Base-by-base conservation (phyloP, 2,113 vertebrate species). In the Amia ocellicauda region DNA sequence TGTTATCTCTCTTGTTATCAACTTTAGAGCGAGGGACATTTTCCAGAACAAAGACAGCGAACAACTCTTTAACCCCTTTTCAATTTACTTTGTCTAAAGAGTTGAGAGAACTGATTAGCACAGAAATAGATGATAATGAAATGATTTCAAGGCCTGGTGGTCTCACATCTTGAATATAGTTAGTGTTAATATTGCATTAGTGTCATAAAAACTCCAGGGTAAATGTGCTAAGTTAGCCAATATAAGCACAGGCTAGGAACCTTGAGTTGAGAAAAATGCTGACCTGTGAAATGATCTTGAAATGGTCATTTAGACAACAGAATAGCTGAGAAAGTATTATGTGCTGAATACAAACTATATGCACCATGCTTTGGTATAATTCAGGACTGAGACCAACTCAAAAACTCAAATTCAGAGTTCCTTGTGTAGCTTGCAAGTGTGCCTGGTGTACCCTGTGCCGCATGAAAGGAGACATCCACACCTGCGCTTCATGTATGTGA, bases 101-200 rank as follows among this genome's bases (percentile, higher is more conserved):
- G 22, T 36, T 57, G 23, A 31, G 40, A 29, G 26, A 58, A 28
- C 53, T 36, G 20, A 14, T 49, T 17, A 49, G 24, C 26, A 47
- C 22, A 22, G 24, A 65, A 64, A 3, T 22, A 19, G 36, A 14
- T 7, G 14, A 19, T 22, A 50, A 58, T 56, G 41, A 31, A 56
- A 63, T 41, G 40, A 47, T 64, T 45, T 45, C 36, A 28, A 26
- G 40, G 36, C 51, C 41, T 27, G 62, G 42, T 27, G 42, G 50
- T 58, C 7, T 58, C n/a, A 4, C 16, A 17, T 45, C 9, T n/a
- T n/a, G 26, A 52, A 36, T n/a, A 11, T 23, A 14, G 10, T 28
- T 40, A 65, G 42, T 19, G 26, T 47, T 29, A 47, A 43, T 22
- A 41, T 27, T 4, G 17, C 45, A 11, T 49, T 49, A 23, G 19